These are phyloP conservation scores for Leptopilina clavipes DNA, from an alignment of 1,140 invertebrate genomes.

Conservation along the genomic window DNA sequence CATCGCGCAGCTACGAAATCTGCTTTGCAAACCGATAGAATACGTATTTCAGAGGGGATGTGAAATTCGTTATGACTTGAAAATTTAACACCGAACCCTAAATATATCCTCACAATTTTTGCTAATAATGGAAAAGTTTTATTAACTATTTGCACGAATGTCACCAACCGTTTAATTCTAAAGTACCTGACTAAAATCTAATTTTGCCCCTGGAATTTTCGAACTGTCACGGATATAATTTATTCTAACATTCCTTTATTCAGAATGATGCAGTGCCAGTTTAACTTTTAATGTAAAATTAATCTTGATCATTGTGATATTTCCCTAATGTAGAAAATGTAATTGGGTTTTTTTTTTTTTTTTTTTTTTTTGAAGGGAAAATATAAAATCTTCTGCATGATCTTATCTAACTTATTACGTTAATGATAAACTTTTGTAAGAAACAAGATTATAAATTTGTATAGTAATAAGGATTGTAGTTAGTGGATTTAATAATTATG, in stretches of 20 bases:
- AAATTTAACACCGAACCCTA: slow-evolving; percentile 46
- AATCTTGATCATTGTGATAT: not conserved
- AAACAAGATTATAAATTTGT: too few relatives aligned
- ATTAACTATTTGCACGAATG: slow-evolving; percentile 30
- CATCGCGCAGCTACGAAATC: slow-evolving; percentile 66
- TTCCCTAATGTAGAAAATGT: not conserved
- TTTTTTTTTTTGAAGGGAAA: not conserved
- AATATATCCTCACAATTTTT: slow-evolving; percentile 49
- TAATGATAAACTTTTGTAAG: not conserved
- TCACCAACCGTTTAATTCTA: slow-evolving; percentile 4
- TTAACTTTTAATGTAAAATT: slow-evolving; percentile 32
- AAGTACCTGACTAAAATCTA: not conserved
- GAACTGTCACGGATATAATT: not conserved
- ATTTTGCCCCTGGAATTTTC: not conserved
- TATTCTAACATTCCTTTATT: not conserved
- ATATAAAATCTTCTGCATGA: not conserved
- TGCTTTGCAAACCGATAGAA: slow-evolving; percentile 61
- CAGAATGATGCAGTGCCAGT: not conserved
- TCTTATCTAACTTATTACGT: slow-evolving; percentile 8
- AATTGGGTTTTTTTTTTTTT: slow-evolving; percentile 36
- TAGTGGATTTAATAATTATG: too few relatives aligned
- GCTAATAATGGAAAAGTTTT: slow-evolving; percentile 52
- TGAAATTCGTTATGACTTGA: slow-evolving; percentile 46
- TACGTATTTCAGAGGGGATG: slow-evolving; percentile 53
- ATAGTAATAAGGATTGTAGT: too few relatives aligned